Conservation (phyloP, 2,888 invertebrate species). For the Plutella xylostella region DNA sequence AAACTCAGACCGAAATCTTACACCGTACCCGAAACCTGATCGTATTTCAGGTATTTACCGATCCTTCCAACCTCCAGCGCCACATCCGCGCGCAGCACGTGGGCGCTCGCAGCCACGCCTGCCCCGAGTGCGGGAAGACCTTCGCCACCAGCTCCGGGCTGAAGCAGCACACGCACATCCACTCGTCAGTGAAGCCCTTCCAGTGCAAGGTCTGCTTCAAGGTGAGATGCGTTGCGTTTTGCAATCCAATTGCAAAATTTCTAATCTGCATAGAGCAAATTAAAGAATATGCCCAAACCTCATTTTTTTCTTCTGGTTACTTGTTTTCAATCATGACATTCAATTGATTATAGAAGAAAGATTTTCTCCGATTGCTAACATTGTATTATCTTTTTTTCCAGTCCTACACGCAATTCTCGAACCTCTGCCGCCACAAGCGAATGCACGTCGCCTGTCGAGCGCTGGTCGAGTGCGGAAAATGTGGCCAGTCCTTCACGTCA, state of each 20-base stretch:
- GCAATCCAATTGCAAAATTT: no score
- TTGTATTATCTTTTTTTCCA: no score
- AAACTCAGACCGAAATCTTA: no score
- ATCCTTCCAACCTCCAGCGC: constrained; percentile 95
- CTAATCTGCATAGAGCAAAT: neutral
- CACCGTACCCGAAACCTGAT: constrained; percentile 58
- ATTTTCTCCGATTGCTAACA: no score
- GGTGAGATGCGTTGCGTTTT: constrained; percentile 55
- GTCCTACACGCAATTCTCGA: constrained; percentile 99
- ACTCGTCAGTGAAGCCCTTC: constrained; percentile 98
- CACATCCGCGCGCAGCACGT: constrained; percentile 97
- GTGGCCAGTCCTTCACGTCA: constrained; percentile 92
- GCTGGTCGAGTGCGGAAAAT: constrained; percentile 94
- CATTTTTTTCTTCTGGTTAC: no score
- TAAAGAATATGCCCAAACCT: no score
- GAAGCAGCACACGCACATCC: constrained; percentile 99
- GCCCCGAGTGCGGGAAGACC: constrained; percentile 98
- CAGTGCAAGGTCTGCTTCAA: constrained; percentile 97
- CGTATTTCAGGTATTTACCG: constrained; percentile 89
- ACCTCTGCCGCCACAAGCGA: constrained; percentile 98
- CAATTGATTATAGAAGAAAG: no score
- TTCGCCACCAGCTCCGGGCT: constrained; percentile 98
- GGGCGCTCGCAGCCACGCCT: constrained; percentile 96
- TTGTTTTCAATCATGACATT: no score
- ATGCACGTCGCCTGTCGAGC: constrained; percentile 98